These are phyloP conservation scores for Linhomoeus sp. DNA, from an alignment of 2,888 invertebrate species.

Conservation along the genomic window DNA sequence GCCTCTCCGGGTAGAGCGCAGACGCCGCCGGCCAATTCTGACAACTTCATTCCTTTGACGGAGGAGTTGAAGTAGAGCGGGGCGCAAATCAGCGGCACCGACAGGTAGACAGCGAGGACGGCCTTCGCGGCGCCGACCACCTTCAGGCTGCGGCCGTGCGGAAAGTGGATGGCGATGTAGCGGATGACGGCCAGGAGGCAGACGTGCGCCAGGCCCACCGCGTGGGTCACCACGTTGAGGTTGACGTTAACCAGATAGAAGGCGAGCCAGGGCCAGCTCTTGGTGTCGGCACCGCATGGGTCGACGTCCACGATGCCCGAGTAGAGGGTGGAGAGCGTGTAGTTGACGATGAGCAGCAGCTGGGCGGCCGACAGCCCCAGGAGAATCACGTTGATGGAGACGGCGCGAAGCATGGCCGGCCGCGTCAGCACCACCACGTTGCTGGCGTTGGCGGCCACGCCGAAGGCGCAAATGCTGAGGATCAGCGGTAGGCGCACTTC, in stretches of 20 bases:
- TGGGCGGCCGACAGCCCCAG: slow-evolving; percentile 3
- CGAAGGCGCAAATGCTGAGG: slow-evolving; percentile 1
- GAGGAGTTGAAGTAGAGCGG: background rate
- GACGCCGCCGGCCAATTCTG: too few species aligned
- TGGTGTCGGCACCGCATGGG: background rate
- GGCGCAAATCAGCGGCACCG: background rate
- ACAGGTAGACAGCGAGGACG: background rate
- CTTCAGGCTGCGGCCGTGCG: too few species aligned
- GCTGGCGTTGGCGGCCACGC: background rate
- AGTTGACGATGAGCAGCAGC: slow-evolving; percentile 3
- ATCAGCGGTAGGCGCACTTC: slow-evolving; percentile 4
- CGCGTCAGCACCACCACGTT: slow-evolving; percentile 3
- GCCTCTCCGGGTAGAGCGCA: too few species aligned
- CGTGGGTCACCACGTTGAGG: slow-evolving; percentile 2
- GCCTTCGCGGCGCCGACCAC: background rate
- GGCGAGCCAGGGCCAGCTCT: background rate
- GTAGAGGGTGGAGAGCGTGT: background rate
- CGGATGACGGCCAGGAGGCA: slow-evolving; percentile 2
- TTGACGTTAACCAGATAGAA: slow-evolving; percentile 1
- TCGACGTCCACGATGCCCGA: too few species aligned
- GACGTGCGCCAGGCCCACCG: background rate
- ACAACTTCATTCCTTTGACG: too few species aligned
- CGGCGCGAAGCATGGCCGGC: background rate
- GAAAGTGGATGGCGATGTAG: background rate
- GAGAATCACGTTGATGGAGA: slow-evolving; percentile 3